Evolutionary conservation across 2,797 vertebrate genomes (phyloP), one percentile per base, ranked within the genome.

Genomic region (Anguilla obscura): DNA sequence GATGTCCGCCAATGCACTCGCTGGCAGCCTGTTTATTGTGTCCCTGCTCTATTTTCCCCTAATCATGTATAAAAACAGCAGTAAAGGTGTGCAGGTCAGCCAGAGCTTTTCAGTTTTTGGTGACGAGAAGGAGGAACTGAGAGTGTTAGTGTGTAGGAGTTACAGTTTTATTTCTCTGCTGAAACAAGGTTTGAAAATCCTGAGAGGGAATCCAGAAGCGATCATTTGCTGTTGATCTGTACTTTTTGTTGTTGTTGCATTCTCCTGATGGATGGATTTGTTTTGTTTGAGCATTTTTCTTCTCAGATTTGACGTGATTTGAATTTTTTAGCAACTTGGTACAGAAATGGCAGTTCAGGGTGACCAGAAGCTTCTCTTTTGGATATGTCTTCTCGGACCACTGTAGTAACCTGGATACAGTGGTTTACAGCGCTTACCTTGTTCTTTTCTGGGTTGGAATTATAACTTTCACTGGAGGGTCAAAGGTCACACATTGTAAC

Each of bases 21-120:
- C 79, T 18, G 45, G 45, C 76, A 18, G 36, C 21, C 40, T 82
- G 79, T 82, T 82, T 82, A 50, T 82, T 82, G 79, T 82, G 79
- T 50, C 50, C 50, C 79, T 24, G 40, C 79, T 82, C 79, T 82
- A 50, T 82, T 82, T 82, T 82, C 79, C 79, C 45, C 40, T 82
- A 30, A 50, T 82, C 79, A 50, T 48, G 79, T 82, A 82, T 82
- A 82, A 82, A 82, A 82, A 33, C 74, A 40, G 79, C 16, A 40
- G 45, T 21, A 82, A 82, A 82, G 79, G 45, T 21, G 18, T 48
- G 21, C 45, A 40, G 69, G 30, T 36, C 71, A 9, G 79, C 79
- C 79, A 82, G 45, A 82, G 79, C 40, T 18, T 36, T 79, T 79
- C 24, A 18, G 45, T 82, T 82, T n/a, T 50, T 0, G 45, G 79